Percentiles rank a stretch among this genome's conserved stretches.
phyloP scores from a whole-genome alignment of 2,113 vertebrate species.

The Carettochelys insculpta region DNA sequence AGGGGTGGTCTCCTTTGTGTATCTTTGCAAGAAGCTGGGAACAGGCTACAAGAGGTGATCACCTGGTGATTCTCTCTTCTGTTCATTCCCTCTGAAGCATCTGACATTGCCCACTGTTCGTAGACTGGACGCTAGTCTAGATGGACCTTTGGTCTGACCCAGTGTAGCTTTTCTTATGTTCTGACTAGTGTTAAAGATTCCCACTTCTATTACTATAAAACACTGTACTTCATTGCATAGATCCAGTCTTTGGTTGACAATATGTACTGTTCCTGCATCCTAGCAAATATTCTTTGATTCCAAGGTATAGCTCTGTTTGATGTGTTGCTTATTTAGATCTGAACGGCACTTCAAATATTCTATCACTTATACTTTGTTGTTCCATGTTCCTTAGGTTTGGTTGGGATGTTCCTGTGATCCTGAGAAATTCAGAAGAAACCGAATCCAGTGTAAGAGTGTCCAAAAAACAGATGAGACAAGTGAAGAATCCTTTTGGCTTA shows the following conservation, averaged over 20 bases:
- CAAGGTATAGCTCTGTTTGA: not conserved
- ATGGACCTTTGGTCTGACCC: no score
- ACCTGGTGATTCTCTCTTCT: no score
- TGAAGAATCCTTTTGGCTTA: constrained; percentile 92
- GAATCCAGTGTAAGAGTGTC: constrained; percentile 79
- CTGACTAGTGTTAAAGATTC: not conserved
- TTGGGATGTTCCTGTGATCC: constrained; percentile 91
- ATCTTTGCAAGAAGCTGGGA: no score
- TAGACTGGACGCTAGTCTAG: no score
- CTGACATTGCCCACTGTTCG: no score
- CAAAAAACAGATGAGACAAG: constrained; percentile 92
- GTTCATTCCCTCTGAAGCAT: no score
- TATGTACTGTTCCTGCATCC: accelerated
- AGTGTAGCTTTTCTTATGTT: no score
- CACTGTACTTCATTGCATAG: not conserved
- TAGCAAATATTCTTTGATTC: not conserved
- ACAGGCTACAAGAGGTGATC: no score
- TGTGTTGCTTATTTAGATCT: not conserved
- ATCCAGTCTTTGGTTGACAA: not conserved
- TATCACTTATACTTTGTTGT: not conserved
- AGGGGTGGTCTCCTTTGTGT: no score
- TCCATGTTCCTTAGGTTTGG: constrained; percentile 84
- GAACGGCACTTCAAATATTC: not conserved
- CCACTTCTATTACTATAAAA: not conserved
- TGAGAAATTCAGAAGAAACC: constrained; percentile 90